phyloP scores from a whole-genome alignment of 2,797 vertebrate species.

The Chrosomus eos region DNA sequence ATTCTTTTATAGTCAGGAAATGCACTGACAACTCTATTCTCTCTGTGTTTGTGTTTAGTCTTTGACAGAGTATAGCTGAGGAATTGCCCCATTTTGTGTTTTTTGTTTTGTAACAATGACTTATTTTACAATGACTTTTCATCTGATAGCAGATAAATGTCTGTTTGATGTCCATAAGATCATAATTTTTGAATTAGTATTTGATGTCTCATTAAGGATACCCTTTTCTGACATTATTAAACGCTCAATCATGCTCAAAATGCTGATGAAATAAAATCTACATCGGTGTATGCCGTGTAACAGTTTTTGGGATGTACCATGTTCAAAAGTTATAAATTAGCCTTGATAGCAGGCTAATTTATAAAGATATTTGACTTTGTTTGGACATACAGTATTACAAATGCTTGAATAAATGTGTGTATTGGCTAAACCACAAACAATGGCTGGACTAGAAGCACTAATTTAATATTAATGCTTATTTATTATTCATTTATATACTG shows the following conservation, averaged over 20 bases:
- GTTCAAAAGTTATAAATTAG: no score
- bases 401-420: not conserved
- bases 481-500: not conserved
- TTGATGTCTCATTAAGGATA: constrained; percentile 1
- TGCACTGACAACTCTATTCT: not conserved
- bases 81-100: not conserved
- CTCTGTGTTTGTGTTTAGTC: constrained; percentile 30
- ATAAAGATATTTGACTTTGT: not conserved
- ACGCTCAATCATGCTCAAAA: not conserved
- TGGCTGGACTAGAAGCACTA: not conserved
- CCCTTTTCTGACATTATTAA: not conserved
- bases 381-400: not conserved
- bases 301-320: not conserved
- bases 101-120: not conserved
- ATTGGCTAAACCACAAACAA: not conserved
- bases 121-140: not conserved
- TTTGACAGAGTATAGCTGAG: not conserved
- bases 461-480: not conserved
- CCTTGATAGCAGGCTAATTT: no score
- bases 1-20: constrained; percentile 15
- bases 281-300: not conserved
- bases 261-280: not conserved
- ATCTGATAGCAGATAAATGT: not conserved
- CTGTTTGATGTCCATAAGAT: not conserved
- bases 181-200: not conserved